phyloP scores from a whole-genome alignment of 2,113 vertebrate species.

The Pseudopodoces humilis region DNA sequence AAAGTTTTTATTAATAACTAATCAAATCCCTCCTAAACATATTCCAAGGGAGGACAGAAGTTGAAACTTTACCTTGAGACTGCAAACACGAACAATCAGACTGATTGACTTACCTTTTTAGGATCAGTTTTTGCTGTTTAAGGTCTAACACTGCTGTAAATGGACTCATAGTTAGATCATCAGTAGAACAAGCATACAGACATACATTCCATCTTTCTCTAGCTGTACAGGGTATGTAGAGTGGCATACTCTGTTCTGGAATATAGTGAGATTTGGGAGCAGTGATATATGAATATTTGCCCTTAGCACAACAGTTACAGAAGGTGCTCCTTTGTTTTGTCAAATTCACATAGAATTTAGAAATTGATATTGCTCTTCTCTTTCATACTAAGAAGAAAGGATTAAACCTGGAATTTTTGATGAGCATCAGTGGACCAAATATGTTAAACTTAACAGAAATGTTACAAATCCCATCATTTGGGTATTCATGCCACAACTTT shows the following conservation, averaged over 20 bases:
- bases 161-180: not conserved
- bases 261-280: not conserved
- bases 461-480: not conserved
- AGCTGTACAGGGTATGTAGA: not conserved
- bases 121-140: not conserved
- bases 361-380: not conserved
- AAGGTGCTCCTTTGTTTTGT: not conserved
- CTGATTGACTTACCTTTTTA: not conserved
- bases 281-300: not conserved
- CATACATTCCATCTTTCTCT: not conserved
- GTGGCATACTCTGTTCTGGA: not conserved
- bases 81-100: not conserved
- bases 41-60: not conserved
- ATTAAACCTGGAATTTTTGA: not conserved
- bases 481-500: not conserved
- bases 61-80: not conserved
- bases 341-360: not conserved
- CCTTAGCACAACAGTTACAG: not conserved
- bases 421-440: not conserved
- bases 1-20: not conserved
- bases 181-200: not conserved
- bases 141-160: not conserved
- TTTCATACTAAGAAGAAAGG: not conserved
- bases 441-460: not conserved
- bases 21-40: not conserved